A percentile compares a stretch with the other conserved stretches of the same genome.
Conservation (phyloP, 1,140 invertebrate genomes). For the Drosophila kurseongensis region DNA sequence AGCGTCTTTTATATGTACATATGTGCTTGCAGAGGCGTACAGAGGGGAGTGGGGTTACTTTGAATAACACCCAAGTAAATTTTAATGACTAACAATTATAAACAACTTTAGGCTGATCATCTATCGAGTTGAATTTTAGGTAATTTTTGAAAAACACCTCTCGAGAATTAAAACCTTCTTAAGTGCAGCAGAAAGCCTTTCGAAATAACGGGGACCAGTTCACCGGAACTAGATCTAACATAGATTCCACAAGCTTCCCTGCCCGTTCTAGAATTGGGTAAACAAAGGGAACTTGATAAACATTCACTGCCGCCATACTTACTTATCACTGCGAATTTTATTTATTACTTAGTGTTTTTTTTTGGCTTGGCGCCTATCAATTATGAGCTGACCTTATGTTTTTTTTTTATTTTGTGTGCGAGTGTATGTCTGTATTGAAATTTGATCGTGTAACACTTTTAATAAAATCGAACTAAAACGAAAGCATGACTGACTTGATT, state of each 20-base stretch:
- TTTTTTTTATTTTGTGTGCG: constrained; percentile 33
- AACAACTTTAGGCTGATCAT: no score
- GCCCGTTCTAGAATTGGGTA: background rate
- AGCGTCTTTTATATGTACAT: constrained; percentile 12
- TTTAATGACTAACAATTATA: no score
- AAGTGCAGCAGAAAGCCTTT: constrained; percentile 3
- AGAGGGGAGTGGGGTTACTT: background rate
- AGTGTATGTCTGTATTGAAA: constrained; percentile 42
- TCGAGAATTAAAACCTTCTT: background rate
- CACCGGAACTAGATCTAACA: background rate
- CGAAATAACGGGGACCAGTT: constrained; percentile 8
- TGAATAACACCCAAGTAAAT: no score
- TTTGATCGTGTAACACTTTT: constrained; percentile 46
- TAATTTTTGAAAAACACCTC: background rate
- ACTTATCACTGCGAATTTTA: constrained; percentile 63
- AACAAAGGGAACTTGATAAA: background rate
- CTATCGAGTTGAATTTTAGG: background rate
- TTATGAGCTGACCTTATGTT: constrained; percentile 49
- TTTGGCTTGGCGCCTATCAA: constrained; percentile 3
- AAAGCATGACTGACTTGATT: constrained; percentile 47
- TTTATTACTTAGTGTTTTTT: constrained; percentile 23
- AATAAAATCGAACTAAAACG: constrained; percentile 58
- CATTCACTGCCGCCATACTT: constrained; percentile 11
- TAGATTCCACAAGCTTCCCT: no score
- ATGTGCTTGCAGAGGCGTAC: background rate